Evolutionary conservation across 2,113 vertebrate species (phyloP), one percentile per base, ranked within the genome.

Genomic region (Xyrauchen texanus): DNA sequence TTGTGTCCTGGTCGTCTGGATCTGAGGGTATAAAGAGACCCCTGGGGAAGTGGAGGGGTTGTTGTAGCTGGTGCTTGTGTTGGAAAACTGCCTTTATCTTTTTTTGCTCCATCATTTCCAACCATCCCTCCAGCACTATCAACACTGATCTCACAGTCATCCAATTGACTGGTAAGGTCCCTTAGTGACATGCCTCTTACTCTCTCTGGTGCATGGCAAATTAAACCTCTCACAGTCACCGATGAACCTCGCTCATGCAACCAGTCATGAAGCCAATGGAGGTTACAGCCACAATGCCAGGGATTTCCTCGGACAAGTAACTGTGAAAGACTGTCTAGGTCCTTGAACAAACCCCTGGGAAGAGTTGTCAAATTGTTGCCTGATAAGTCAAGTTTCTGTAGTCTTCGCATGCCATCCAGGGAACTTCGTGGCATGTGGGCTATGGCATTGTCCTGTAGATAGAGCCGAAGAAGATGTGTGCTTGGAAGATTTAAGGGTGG

Each of bases 351-450:
- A 46, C 96, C 97, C 0, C 94, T 81, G 0, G 96, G 96, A 46
- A 99, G 84, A 2, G 93, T 95, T 47, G 96, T 98, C 8, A 99
- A 90, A 88, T 99, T 98, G 91, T 99, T 99, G 68, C 96, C 96
- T 15, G 97, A 98, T 51, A 99, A 84, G 16, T 98, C 97, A 45
- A 99, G 66, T 42, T 93, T 88, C 81, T 97, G 95, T 11, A 98
- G 79, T 8, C 89, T 89, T 0, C 89, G 85, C 96, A 99, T 96
- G 62, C 92, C 89, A 0, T 96, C 94, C 77, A 99, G 58, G 0
- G 96, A 87, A 0, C 94, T 93, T 11, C 93, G 87, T 0, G 96
- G 96, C 67, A 98, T 89, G 87, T 97, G 97, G 83, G 91, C 96
- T 90, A 98, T 96, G 78, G 95, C 94, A 0, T 99, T 98, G 87